Base-by-base conservation (phyloP, 1,140 invertebrate genomes). In the Zelostemma sp. region DNA sequence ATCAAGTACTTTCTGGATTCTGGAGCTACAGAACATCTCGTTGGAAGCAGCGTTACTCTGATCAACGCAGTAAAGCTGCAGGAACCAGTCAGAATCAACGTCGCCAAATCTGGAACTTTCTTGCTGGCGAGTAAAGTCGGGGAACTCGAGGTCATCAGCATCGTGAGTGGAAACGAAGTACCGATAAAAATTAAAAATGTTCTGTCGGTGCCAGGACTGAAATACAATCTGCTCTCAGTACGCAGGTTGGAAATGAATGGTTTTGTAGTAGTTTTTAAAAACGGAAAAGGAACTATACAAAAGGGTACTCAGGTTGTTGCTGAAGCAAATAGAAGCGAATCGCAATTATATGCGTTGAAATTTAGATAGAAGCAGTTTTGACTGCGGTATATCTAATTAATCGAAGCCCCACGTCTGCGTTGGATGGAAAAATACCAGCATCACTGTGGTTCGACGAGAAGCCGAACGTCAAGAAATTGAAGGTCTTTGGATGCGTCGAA, bases 201-300 rank as follows among this genome's bases (percentile, higher is more conserved):
- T 14, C 54, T 61, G 6, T 57, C 45, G 12, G 69, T 63, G 9
- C 21, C 43, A 25, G 25, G 43, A n/a, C 25, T 40, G 5, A 47
- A 25, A 4, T 57, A 46, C 31, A 75, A 75, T 54, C 51, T 75
- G 15, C n/a, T 72, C 4, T 72, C 65, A 9, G 65, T 72, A 1
- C 28, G 49, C 16, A 59, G 33, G 17, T 35, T 74, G 1, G 62
- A 62, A 46, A 53, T 38, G 21, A 60, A 41, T 14, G 61, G 65
- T 40, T 50, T 56, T 25, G 18, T 12, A 6, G 35, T 72, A 1
- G 18, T 57, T 18, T 60, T 67, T 41, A 54, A 65, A 33, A 56
- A 72, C 21, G 41, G 33, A 1, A 56, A 18, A 56, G 68, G 56
- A 16, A 18, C 47, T 28, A 67, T 65, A 15, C 11, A 56, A 25